Base-by-base conservation (phyloP, 1,140 invertebrate species). In the Dinoponera quadriceps region DNA sequence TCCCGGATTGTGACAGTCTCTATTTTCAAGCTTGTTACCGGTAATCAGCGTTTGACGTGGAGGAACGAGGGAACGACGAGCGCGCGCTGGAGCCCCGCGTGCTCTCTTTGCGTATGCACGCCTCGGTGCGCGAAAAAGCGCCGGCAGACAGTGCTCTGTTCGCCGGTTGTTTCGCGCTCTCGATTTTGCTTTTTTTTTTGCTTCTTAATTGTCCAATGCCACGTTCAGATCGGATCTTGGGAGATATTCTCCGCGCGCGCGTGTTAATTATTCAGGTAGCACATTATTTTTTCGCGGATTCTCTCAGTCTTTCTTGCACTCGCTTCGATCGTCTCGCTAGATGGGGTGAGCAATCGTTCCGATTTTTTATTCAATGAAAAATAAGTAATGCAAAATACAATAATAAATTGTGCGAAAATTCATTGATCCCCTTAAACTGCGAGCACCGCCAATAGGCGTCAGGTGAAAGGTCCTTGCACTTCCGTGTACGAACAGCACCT, bases 1-100 rank as follows among this genome's bases (percentile, higher is more conserved):
- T 80, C 75, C 75, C 38, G 65, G 75, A 59, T 71, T 80, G 75
- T 80, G 75, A 80, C 75, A 80, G 75, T 80, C 75, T 80, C 75
- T 71, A 80, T 80, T 82, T 82, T 74, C 71, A 60, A 74, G 71
- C 71, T 72, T 74, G 68, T 82, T 74, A 60, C 71, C 78, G 78
- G 59, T 74, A 82, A 82, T 73, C 71, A 82, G 44, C 78, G 69
- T 73, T 82, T 80, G 75, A 80, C 78, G 48, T 82, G 78, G 48
- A 73, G 20, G 55, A 74, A 72, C 69, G 78, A 82, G n/a, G 54
- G 33, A 69, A 60, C 48, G 69, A 69, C 38, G 38, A 68, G 68
- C 68, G 63, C 33, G 77, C 54, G 25, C 33, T 72, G 22, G 49
- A 72, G 51, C n/a, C 22, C n/a, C 20, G 33, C 77, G 66, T 14